Base-by-base conservation (phyloP, 2,888 invertebrate genomes). In the Lamellibrachia columna region DNA sequence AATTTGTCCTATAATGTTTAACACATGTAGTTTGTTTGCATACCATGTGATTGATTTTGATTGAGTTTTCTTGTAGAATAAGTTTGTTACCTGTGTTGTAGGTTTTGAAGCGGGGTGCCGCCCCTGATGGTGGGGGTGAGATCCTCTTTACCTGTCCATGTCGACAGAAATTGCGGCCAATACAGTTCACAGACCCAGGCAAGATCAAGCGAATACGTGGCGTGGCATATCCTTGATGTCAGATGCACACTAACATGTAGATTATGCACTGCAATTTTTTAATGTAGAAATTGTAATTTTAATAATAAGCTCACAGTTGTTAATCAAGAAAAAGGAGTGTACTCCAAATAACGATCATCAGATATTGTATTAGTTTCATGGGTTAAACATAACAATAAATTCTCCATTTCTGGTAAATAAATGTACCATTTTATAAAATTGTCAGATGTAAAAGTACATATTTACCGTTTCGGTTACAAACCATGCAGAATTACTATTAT, bases 121-220 rank as follows among this genome's bases (percentile, higher is more conserved):
- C 98, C 52, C 99, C 99, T 0, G 97, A 98, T 0, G 99, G 99
- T 3, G 99, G 99, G 0, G 99, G 99, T 0, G 98, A 99, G 97
- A 97, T 99, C 9, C 96, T 97, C 52, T 99, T 99, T 96, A 98
- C 97, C 93, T 99, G 99, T 96, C 99, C 99, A 0, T 97, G 98
- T 52, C 97, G 98, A 92, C 98, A 98, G 94, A 98, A 98, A 94
- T 97, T 99, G 52, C 97, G 98, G 55, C 98, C 99, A 0, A 96
- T 99, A 92, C 98, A 97, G 96, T 97, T 95, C 94, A 95, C 96
- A 92, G 98, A 98, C 92, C 97, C 98, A 96, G 99, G 99, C 0
- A 98, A 99, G 97, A 98, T 99, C 0, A 99, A 99, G 97, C 97
- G 99, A 94, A 98, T 99, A 93, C 97, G 99, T 93, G 99, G 99